phyloP scores from a whole-genome alignment of 2,113 vertebrate genomes.

The Cephalopterus ornatus region DNA sequence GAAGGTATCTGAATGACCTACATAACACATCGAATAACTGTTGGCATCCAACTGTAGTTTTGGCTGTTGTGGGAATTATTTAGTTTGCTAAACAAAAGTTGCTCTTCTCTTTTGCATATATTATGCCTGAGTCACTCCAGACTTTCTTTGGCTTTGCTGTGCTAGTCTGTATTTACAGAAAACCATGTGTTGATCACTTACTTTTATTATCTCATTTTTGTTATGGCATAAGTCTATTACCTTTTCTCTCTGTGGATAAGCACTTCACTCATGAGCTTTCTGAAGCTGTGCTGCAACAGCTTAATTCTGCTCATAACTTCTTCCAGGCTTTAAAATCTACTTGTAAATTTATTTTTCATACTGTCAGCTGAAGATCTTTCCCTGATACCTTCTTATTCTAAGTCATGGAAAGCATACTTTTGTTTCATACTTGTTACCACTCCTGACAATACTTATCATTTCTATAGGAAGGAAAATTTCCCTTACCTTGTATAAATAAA shows the following conservation, averaged over 20 bases:
- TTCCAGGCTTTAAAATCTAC: slow-evolving; percentile 16
- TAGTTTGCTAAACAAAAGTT: not conserved
- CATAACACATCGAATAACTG: not conserved
- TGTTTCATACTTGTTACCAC: not conserved
- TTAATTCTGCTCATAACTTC: not conserved
- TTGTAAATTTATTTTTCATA: slow-evolving; percentile 5
- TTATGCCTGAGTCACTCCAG: not conserved
- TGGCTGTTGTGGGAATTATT: not conserved
- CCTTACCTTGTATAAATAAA: not conserved
- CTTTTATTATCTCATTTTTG: not conserved
- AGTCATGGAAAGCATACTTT: not conserved
- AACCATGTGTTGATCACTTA: not conserved
- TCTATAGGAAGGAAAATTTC: not conserved
- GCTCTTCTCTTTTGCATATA: not conserved
- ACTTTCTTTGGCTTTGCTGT: not conserved
- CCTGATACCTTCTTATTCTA: not conserved
- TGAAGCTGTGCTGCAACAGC: not conserved
- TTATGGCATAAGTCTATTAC: not conserved
- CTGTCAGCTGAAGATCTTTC: not conserved
- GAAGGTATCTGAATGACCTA: not conserved
- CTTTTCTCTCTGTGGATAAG: not conserved
- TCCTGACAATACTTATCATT: not conserved
- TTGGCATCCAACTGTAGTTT: not conserved
- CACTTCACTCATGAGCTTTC: not conserved
- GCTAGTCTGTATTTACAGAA: not conserved